Evolutionary conservation across 2,113 vertebrate genomes (phyloP).

Genomic region (Mellivora capensis): DNA sequence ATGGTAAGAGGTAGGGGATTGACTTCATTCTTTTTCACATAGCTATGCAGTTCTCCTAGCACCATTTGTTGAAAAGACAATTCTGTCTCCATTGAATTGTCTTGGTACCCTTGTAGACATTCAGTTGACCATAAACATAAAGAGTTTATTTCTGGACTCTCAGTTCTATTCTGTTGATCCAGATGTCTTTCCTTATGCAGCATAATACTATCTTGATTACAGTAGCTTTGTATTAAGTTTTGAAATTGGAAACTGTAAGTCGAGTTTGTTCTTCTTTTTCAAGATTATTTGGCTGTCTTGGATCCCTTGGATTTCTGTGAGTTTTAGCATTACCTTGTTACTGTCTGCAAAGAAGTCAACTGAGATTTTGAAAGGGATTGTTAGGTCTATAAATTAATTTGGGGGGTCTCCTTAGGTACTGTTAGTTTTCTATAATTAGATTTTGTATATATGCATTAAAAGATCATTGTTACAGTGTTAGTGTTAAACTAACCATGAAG

Average conservation of each 20-base stretch:
- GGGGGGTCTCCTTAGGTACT: background rate
- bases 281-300: background rate
- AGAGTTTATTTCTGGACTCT: background rate
- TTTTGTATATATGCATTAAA: background rate
- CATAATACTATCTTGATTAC: background rate
- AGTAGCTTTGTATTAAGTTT: background rate
- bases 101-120: background rate
- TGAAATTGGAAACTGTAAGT: background rate
- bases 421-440: background rate
- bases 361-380: constrained; percentile 10
- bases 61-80: background rate
- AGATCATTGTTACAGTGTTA: background rate
- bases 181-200: background rate
- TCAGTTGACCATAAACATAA: background rate
- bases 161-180: background rate
- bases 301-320: background rate
- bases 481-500: background rate
- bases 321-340: constrained; percentile 21
- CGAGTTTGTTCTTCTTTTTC: background rate
- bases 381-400: background rate
- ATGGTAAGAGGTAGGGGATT: background rate
- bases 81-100: constrained; percentile 10
- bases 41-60: background rate
- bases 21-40: background rate
- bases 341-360: background rate